Base-by-base conservation (phyloP, 2,797 vertebrate genomes). In the Protonibea diacanthus region DNA sequence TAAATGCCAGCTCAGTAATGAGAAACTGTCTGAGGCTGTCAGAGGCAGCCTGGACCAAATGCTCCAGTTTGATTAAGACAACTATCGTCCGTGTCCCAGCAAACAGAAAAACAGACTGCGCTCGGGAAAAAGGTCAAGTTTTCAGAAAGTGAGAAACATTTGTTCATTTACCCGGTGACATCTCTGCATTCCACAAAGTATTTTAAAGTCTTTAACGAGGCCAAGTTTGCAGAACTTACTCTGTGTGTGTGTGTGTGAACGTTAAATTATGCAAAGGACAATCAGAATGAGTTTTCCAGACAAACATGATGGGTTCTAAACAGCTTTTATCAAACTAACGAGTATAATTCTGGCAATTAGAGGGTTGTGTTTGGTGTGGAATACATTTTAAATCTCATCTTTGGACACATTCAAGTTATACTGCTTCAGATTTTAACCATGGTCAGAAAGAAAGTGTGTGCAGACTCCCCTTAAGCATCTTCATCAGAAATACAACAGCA, bases 1-100 rank as follows among this genome's bases (percentile, higher is more conserved):
- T 92, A 92, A 92, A 94, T 92, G 90, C 86, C 90, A 90, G 83
- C 81, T 86, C 78, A 68, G 89, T 93, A 92, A 94, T 94, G 89
- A 92, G 89, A 92, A 92, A 88, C 76, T 81, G 87, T 91, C 86
- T 87, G 87, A 87, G 80, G 83, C 82, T 80, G 86, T 88, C 83
- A 86, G 60, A 48, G 40, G 85, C 78, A 21, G 78, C 76, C 71
- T 12, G 5, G 74, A 80, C 88, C 88, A 89, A 88, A 83, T 65
- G 87, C 79, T 86, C 62, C 74, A 42, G 69, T 90, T 89, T 90
- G 88, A 93, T 91, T 87, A 90, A 88, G 80, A 89, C 85, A 78
- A 75, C 70, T 76, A 73, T 86, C 77, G 20, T 73, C 78, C 56
- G 78, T 49, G 61, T 85, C 81, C 85, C 66, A 47, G 8, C 84